Evolutionary conservation across 2,797 vertebrate species (phyloP), one percentile per base, ranked within the genome.

Genomic region (Pyrocephalus nanus): DNA sequence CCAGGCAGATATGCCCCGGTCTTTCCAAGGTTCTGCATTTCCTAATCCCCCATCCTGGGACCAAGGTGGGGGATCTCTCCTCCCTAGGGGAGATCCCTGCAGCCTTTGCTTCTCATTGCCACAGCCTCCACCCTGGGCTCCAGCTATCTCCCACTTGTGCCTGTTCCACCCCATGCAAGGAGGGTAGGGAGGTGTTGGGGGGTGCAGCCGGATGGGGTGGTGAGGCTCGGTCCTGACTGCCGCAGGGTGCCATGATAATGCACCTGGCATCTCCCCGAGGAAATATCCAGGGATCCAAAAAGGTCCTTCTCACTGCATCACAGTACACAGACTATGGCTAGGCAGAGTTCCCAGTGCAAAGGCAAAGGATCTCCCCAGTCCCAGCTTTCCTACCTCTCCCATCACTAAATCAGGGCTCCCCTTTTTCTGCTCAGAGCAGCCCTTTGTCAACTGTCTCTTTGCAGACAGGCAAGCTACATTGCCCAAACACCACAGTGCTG

Each of bases 211-310:
- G n/a, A 7, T 62, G 38, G 42, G 65, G 27, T 58, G 29, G 8
- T 0, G 2, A 72, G 47, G 50, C 27, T 91, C 70, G 40, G 22
- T 77, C 47, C 82, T 65, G 27, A 58, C 43, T 72, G 50, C 26
- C 0, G 0, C 69, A 80, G 11, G 20, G 10, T 61, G 43, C 72
- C 54, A 1, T 15, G 30, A 38, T 25, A 77, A 48, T 47, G 70
- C 3, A 3, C 58, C 62, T 13, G 1, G 22, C 38, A 54, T 26
- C 43, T 81, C 54, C 62, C 12, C 1, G 1, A 25, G 38, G 67
- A 88, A 85, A 73, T 11, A 78, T 43, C 38, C 60, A 71, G 21
- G 21, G 5, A 42, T 51, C 67, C 57, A 27, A n/a, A 86, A 66
- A 34, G 7, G 27, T 72, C 53, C n/a, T 76, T 58, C 45, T 57